Evolutionary conservation across 1,140 invertebrate genomes (phyloP).

Genomic region (Galendromus occidentalis): DNA sequence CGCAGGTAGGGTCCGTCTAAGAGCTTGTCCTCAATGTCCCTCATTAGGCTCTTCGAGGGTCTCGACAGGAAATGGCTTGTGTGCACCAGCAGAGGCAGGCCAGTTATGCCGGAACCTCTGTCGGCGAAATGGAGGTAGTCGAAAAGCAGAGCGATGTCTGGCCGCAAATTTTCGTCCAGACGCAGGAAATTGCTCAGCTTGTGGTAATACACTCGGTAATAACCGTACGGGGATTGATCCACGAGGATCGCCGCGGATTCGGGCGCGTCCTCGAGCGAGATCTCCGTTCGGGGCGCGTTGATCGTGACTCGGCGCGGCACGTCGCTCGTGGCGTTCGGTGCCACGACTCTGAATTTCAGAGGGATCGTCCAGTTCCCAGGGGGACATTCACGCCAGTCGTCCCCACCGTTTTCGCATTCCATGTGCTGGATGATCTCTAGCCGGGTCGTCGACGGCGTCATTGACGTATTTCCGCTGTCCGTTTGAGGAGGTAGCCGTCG

Average conservation of each 20-base stretch:
- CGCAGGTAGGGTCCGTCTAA: not conserved
- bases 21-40: not conserved
- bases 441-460: not conserved
- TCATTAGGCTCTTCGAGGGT: not conserved
- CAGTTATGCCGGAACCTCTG: not conserved
- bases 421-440: not conserved
- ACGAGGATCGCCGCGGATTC: not conserved
- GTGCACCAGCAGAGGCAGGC: conserved; percentile 7
- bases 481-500: not conserved
- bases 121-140: conserved; percentile 8
- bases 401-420: not conserved
- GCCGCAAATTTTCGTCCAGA: not conserved
- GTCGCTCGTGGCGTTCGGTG: not conserved
- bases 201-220: not conserved
- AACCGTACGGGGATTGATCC: not conserved
- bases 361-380: conserved; percentile 1
- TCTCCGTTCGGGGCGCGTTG: not conserved
- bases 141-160: conserved; percentile 1
- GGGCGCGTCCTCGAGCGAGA: not conserved
- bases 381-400: not conserved
- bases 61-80: not conserved
- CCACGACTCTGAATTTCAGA: not conserved
- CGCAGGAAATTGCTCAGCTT: conserved; percentile 8
- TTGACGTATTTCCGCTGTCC: not conserved
- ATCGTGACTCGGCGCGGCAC: not conserved